Evolutionary conservation across 2,113 vertebrate species (phyloP).

Genomic region (Fulmarus glacialis): DNA sequence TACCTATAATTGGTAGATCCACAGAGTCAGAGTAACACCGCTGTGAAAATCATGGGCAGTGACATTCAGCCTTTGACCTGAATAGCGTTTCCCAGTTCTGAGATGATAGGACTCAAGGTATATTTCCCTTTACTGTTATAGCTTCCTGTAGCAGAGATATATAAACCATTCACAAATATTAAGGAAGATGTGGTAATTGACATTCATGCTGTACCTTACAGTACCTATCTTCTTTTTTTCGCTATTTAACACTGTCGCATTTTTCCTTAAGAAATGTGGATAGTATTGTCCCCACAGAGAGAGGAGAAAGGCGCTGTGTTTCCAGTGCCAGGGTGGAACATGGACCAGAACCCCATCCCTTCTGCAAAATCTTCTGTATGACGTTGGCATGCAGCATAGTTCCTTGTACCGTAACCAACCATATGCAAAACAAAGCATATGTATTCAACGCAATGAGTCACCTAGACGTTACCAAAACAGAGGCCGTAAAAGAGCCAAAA

Average conservation of each 20-base stretch:
- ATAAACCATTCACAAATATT: background rate
- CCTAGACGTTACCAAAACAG: background rate
- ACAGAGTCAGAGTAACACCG: background rate
- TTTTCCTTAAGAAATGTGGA: background rate
- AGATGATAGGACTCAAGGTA: background rate
- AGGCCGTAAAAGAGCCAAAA: background rate
- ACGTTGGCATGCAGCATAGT: background rate
- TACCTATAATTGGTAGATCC: constrained; percentile 3
- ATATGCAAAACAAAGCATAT: background rate
- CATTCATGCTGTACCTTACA: background rate
- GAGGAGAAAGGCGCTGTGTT: background rate
- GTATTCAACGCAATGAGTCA: background rate
- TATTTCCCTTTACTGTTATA: background rate
- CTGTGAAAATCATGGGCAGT: constrained; percentile 43
- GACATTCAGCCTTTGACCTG: constrained; percentile 43
- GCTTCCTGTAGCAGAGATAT: background rate
- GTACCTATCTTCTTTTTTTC: rapidly evolving
- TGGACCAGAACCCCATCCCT: background rate
- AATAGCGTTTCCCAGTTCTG: background rate
- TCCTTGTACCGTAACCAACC: background rate
- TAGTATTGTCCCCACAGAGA: background rate
- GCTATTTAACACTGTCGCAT: background rate
- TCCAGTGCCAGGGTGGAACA: background rate
- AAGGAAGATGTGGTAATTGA: background rate
- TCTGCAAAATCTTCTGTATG: background rate